Evolutionary conservation across 2,888 invertebrate species (phyloP), one percentile per base, ranked within the genome.

Genomic region (Nowickia ferox): DNA sequence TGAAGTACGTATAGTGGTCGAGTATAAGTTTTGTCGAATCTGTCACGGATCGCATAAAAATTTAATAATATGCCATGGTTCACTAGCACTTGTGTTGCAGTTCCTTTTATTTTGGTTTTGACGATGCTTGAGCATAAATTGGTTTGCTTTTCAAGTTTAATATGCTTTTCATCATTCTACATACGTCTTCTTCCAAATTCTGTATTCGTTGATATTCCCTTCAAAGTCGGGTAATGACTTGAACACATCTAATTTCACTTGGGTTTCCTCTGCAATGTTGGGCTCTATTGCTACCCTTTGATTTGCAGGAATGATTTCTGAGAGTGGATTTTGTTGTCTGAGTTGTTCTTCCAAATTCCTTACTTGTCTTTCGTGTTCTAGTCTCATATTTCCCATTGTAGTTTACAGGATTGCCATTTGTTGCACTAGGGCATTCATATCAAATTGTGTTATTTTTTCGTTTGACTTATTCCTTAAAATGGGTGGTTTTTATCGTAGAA

Each of bases 151-250:
- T 59, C 11, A 44, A 42, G 30, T 19, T 44, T 44, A 22, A 44
- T 59, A 61, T 75, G n/a, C 30, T 53, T 51, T 75, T 51, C 74
- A 75, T 63, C 63, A 61, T 63, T 48, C 74, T 17, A 15, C 15
- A 22, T n/a, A n/a, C 15, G 48, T 53, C 74, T 63, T 61, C 38
- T 53, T 63, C 59, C 40, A 51, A 51, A 63, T 51, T 40, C 63
- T 51, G 11, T 63, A 74, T 13, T 61, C 59, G 17, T 46, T 63
- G 17, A 74, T 38, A 11, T 74, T 59, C 2, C 71, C 46, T 46
- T 72, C n/a, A n/a, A n/a, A n/a, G n/a, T n/a, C n/a, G n/a, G n/a
- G n/a, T n/a, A n/a, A n/a, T n/a, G n/a, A n/a, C n/a, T n/a, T n/a
- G n/a, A n/a, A 75, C 19, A 63, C 63, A 8, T 75, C 74, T 1